Percentiles rank a stretch among this genome's conserved stretches.
phyloP scores from a whole-genome alignment of 2,888 invertebrate species.

The Sisyra nigra region DNA sequence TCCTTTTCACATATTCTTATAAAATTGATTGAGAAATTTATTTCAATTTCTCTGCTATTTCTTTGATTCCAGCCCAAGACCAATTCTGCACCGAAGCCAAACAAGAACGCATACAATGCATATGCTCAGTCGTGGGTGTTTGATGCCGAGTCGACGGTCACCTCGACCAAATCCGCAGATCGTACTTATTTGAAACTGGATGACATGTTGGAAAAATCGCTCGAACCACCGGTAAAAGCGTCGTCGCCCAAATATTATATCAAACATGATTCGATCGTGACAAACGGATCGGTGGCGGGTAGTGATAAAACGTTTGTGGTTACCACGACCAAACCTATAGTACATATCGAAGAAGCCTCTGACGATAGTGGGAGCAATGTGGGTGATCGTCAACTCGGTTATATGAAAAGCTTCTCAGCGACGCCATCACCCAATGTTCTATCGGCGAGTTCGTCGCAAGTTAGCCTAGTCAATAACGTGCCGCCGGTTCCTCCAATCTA shows the following conservation, averaged over 20 bases:
- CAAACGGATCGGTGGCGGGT: background rate
- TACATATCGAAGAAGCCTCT: slow-evolving; percentile 29
- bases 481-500: slow-evolving; percentile 23
- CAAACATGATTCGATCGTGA: slow-evolving; percentile 1
- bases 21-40: background rate
- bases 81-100: slow-evolving; percentile 21
- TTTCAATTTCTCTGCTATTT: background rate
- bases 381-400: slow-evolving; percentile 27
- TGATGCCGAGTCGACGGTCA: slow-evolving; percentile 22
- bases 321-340: slow-evolving; percentile 25
- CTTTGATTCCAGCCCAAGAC: slow-evolving; percentile 24
- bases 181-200: slow-evolving; percentile 10
- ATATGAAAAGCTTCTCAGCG: slow-evolving; percentile 33
- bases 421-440: slow-evolving; percentile 29
- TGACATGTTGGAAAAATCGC: slow-evolving; percentile 14
- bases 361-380: slow-evolving; percentile 23
- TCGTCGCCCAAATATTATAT: slow-evolving; percentile 14
- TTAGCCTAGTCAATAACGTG: slow-evolving; percentile 21
- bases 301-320: slow-evolving; percentile 11
- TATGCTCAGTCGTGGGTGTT: slow-evolving; percentile 35
- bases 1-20: background rate
- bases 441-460: slow-evolving; percentile 31
- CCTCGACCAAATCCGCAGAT: slow-evolving; percentile 17
- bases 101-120: slow-evolving; percentile 23
- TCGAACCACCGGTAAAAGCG: background rate